Evolutionary conservation across 2,113 vertebrate species (phyloP).

Genomic region (Benitochromis conjunctus): DNA sequence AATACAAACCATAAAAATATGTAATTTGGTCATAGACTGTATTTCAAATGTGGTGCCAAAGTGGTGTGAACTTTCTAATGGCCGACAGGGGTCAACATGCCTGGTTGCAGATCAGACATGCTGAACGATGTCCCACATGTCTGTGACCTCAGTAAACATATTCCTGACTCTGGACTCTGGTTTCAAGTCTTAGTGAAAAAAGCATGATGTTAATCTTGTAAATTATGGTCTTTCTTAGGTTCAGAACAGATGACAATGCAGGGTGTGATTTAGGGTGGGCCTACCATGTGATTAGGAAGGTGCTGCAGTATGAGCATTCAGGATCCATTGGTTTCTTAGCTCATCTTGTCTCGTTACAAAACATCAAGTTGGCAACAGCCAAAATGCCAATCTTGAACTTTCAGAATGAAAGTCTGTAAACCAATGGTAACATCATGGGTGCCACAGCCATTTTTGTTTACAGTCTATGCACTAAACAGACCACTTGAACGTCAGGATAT

Average conservation of each 20-base stretch:
- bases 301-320: background rate
- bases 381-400: background rate
- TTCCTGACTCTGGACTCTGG: background rate
- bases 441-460: background rate
- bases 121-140: background rate
- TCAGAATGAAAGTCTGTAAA: background rate
- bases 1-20: background rate
- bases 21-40: background rate
- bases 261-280: background rate
- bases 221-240: background rate
- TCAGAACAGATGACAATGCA: background rate
- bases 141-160: background rate
- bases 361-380: background rate
- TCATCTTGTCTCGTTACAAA: background rate
- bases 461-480: background rate
- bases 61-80: background rate
- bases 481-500: background rate
- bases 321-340: background rate
- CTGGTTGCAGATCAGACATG: background rate
- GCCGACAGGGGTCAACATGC: background rate
- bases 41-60: background rate
- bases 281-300: background rate
- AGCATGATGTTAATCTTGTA: accelerated
- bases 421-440: too few species aligned
- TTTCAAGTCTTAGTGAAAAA: background rate